These are phyloP conservation scores for Myotis brandtii DNA, from an alignment of 2,113 vertebrate species.

Conservation along the genomic window DNA sequence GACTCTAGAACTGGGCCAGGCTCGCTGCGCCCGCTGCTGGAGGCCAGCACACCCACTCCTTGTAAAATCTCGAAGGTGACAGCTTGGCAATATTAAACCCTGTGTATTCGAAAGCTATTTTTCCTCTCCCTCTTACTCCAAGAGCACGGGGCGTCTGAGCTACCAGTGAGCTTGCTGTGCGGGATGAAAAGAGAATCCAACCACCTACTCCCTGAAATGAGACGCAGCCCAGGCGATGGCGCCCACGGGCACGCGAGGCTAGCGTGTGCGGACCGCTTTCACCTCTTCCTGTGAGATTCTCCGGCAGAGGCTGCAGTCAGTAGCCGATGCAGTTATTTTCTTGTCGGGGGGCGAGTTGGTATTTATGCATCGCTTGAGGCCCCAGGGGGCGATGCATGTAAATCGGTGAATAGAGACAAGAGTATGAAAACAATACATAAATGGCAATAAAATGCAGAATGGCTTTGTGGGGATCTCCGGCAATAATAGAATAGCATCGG, in stretches of 20 bases:
- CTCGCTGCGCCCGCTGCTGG: no score
- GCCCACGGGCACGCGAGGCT: not conserved
- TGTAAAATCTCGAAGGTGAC: no score
- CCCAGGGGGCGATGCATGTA: not conserved
- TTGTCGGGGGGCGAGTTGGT: not conserved
- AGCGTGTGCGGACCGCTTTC: conserved; percentile 46
- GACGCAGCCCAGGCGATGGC: not conserved
- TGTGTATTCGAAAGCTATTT: not conserved
- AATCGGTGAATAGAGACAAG: conserved; percentile 44
- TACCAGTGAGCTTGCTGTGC: not conserved
- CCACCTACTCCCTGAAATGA: conserved; percentile 18
- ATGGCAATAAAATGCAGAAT: conserved; percentile 33
- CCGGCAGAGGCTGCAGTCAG: not conserved
- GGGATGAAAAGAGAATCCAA: not conserved
- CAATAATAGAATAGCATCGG: not conserved
- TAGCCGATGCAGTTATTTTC: conserved; percentile 14
- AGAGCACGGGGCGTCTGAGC: not conserved
- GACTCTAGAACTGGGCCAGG: not conserved
- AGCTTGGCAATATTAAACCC: no score
- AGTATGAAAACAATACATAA: conserved; percentile 41
- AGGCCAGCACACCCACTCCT: no score
- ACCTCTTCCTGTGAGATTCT: conserved; percentile 30
- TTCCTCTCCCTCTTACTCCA: not conserved
- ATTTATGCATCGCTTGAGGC: conserved; percentile 10
- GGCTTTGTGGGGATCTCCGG: not conserved